Evolutionary conservation across 2,888 invertebrate genomes (phyloP).

Genomic region (Zhuqinia jingwanae): DNA sequence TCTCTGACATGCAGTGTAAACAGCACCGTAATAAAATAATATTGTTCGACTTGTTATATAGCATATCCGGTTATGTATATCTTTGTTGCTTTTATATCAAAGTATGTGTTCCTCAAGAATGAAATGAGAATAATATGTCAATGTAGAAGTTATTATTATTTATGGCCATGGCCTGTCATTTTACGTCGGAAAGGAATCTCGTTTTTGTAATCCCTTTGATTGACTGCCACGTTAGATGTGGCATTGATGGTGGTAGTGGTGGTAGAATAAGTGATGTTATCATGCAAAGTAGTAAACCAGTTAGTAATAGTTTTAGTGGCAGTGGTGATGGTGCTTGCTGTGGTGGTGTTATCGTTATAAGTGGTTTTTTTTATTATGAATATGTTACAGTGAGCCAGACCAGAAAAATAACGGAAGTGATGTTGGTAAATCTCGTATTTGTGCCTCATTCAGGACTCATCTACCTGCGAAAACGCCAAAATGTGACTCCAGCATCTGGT

Average conservation of each 20-base stretch:
- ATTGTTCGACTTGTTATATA: no score
- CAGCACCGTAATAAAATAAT: no score
- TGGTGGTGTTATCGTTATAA: constrained; percentile 15
- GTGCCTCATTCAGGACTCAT: constrained; percentile 72
- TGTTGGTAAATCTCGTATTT: constrained; percentile 52
- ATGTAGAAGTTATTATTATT: no score
- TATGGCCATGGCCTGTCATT: no score
- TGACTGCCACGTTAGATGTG: background rate
- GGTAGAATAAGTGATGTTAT: no score
- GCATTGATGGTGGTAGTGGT: no score
- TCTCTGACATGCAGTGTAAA: no score
- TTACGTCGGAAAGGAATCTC: no score
- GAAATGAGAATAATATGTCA: no score
- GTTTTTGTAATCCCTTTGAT: background rate
- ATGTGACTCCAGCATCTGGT: constrained; percentile 94
- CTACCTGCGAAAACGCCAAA: constrained; percentile 80
- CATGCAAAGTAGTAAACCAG: background rate
- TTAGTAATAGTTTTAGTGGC: background rate
- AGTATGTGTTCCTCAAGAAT: no score
- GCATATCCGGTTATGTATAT: no score
- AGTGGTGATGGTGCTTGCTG: background rate
- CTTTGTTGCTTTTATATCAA: no score
- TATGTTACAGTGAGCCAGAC: constrained; percentile 37
- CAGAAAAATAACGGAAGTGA: constrained; percentile 41
- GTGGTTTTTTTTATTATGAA: constrained; percentile 1